Base-by-base conservation (phyloP, 1,140 invertebrate genomes). In the Camponotus vicinus region DNA sequence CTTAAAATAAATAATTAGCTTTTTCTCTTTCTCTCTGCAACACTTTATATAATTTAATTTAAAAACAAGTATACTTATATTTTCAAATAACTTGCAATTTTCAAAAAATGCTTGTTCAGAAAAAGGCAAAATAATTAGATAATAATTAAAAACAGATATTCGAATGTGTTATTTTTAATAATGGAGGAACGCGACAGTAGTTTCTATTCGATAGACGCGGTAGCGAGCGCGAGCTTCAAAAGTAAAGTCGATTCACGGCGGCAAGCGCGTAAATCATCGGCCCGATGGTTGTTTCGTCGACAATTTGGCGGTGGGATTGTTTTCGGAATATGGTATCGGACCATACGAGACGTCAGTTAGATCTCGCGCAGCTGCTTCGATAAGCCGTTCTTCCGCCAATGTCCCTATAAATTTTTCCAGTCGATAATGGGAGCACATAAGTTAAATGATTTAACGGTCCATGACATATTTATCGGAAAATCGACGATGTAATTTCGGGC, bases 401-500 rank as follows among this genome's bases (percentile, higher is more conserved):
- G 40, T 15, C 8, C 13, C 69, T 55, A 86, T 86, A 82, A 86
- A 86, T 71, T 73, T 73, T 73, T 52, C 32, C 18, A 11, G 3
- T 37, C 78, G 77, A 82, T 86, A 82, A 86, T 85, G 69, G 66
- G 21, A 55, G 57, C 59, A 73, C 57, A 57, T 82, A 86, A 80
- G 75, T 69, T 69, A 70, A 86, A 80, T 61, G 64, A 86, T 86
- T 86, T 63, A 86, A 34, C 37, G 67, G 66, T 15, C 45, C 21
- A n/a, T 21, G 45, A 63, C 57, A 18, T 71, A 82, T 71, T 82
- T 86, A 82, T 86, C 67, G 49, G 34, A 42, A 59, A 61, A 82
- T 70, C 78, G 69, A 86, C 66, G 77, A 32, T 82, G 40, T 71
- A 82, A 80, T 64, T 82, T 71, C 57, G 32, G 40, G 4, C 11